Base-by-base conservation (phyloP, 2,113 vertebrate genomes). In the Lepisosteus osseus region DNA sequence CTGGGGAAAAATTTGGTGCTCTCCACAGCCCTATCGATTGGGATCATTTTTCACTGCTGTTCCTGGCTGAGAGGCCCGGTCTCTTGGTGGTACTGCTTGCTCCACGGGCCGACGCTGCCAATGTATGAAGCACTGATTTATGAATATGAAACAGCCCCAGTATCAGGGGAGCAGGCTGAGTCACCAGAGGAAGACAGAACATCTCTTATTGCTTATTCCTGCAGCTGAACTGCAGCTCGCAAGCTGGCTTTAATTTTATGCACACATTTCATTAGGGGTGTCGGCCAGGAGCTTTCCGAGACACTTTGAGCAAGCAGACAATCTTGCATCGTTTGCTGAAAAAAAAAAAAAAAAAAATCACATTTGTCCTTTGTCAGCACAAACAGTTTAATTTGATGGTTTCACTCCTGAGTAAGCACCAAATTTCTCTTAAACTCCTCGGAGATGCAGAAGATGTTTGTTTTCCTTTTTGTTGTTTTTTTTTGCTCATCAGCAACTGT, bases 291-390 rank as follows among this genome's bases (percentile, higher is more conserved):
- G 91, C 88, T 86, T 67, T 88, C 75, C 83, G 13, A 90, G 90
- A 92, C 91, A 94, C 90, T 93, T 90, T 88, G 89, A 93, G 92
- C 90, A 90, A 94, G 90, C 90, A 92, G 88, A 91, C 91, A 88
- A 95, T 97, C 94, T 85, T 96, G 94, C 95, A 92, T 83, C 76
- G 90, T 90, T 95, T 92, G 95, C 94, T 90, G 87, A 89, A 95
- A 93, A 42, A 42, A 51, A 42, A 64, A 85, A 85, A 17, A 80
- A 80, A 76, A 68, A 87, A 85, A 87, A 92, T 95, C 91, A 89
- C 86, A 93, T 95, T 96, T 93, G 90, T 91, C 92, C 94, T 95
- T 94, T 95, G 95, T 98, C 96, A 98, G 97, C 97, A 96, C 87
- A 95, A 97, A 95, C 93, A 92, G 90, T 94, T 94, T 95, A 95